phyloP scores from a whole-genome alignment of 2,797 vertebrate species.

The Toxotes lorentzi region DNA sequence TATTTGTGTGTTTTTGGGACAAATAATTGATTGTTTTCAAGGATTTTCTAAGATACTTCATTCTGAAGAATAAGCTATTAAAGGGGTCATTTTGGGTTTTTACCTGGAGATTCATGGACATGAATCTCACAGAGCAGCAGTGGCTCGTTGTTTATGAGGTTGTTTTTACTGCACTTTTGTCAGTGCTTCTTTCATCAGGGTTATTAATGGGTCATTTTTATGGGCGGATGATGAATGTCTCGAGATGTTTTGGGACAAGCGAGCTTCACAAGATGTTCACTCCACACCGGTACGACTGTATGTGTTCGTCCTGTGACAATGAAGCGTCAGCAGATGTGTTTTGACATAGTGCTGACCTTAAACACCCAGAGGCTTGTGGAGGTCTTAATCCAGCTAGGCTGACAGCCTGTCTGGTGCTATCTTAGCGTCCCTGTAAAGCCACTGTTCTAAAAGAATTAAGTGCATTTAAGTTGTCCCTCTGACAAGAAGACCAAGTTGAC shows the following conservation, averaged over 20 bases:
- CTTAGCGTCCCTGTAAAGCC: conserved; percentile 32
- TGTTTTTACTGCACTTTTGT: background rate
- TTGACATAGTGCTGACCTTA: conserved; percentile 33
- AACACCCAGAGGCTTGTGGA: conserved; percentile 15
- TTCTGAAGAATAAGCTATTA: background rate
- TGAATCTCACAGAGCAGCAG: background rate
- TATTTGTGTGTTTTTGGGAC: background rate
- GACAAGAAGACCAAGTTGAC: conserved; percentile 58
- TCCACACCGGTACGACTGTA: background rate
- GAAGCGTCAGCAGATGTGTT: conserved; percentile 7
- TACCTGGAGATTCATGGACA: background rate
- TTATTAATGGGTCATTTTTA: background rate
- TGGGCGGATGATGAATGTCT: background rate
- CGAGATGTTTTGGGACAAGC: conserved; percentile 4
- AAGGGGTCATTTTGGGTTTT: background rate
- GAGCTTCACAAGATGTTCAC: background rate
- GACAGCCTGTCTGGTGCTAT: conserved; percentile 35
- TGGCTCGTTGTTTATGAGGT: background rate
- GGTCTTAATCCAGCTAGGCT: conserved; percentile 33
- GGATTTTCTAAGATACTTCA: background rate
- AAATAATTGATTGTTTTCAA: background rate
- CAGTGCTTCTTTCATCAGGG: background rate
- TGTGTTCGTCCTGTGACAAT: background rate
- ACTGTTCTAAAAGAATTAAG: conserved; percentile 59
- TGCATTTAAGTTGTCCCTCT: conserved; percentile 47